phyloP scores from a whole-genome alignment of 2,888 invertebrate genomes.

The Sesia apiformis region DNA sequence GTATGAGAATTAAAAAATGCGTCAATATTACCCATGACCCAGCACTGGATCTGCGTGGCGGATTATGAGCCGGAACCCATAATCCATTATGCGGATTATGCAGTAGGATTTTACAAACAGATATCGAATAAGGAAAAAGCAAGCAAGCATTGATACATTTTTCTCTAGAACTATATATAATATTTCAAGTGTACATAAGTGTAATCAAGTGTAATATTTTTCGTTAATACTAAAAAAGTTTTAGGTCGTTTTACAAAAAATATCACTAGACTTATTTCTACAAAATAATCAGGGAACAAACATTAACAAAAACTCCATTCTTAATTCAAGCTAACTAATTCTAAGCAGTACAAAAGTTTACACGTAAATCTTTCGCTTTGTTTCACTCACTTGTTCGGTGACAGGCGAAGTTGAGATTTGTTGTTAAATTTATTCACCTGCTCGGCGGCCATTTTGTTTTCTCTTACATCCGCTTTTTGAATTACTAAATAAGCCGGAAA shows the following conservation, averaged over 20 bases:
- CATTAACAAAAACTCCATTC: neutral
- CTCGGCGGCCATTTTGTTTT: conserved; percentile 47
- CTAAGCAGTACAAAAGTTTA: neutral
- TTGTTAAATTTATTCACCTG: conserved; percentile 60
- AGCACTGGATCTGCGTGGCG: too few relatives aligned
- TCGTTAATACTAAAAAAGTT: too few relatives aligned
- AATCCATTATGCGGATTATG: too few relatives aligned
- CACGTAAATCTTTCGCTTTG: neutral
- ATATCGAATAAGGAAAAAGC: too few relatives aligned
- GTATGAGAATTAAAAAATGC: too few relatives aligned
- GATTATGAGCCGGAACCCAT: too few relatives aligned
- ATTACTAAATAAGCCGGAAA: conserved; percentile 49
- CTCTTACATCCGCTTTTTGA: conserved; percentile 55
- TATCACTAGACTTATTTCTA: conserved; percentile 4
- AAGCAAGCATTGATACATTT: too few relatives aligned
- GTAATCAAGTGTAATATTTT: too few relatives aligned
- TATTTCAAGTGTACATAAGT: too few relatives aligned
- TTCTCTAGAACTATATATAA: too few relatives aligned
- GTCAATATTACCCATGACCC: too few relatives aligned
- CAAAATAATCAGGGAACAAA: conserved; percentile 16
- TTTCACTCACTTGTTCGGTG: conserved; percentile 17
- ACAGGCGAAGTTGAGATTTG: conserved; percentile 58
- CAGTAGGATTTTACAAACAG: too few relatives aligned
- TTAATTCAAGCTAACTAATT: neutral
- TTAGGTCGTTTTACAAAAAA: conserved; percentile 17